phyloP scores from a whole-genome alignment of 1,140 invertebrate species.

The Zaprionus ornatus region DNA sequence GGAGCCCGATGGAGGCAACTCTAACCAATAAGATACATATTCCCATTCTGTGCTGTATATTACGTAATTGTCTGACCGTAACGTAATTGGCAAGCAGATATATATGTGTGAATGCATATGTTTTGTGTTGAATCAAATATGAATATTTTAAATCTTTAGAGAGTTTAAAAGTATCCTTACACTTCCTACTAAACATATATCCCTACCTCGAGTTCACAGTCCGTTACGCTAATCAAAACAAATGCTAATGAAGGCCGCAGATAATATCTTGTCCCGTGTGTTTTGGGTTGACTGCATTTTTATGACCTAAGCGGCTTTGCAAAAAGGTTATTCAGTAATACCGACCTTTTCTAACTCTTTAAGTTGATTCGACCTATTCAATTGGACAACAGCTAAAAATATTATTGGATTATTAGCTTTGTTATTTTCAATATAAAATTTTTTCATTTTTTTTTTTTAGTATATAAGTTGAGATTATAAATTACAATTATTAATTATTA shows the following conservation, averaged over 20 bases:
- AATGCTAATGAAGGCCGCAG: conserved; percentile 4
- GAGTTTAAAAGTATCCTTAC: neutral
- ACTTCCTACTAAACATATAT: neutral
- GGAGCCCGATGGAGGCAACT: neutral
- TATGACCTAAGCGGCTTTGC: conserved; percentile 57
- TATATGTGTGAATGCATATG: neutral
- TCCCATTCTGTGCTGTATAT: no score
- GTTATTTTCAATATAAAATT: neutral
- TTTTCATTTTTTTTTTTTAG: no score
- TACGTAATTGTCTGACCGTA: no score
- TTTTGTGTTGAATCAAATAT: neutral
- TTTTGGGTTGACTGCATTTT: conserved; percentile 46
- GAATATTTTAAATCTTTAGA: neutral
- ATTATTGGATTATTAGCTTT: no score
- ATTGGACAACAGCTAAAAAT: neutral
- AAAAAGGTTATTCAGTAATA: conserved; percentile 37
- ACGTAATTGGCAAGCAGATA: neutral
- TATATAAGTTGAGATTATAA: no score
- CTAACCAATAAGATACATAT: no score
- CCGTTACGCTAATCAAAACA: conserved; percentile 41
- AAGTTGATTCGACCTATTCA: neutral
- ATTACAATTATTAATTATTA: no score
- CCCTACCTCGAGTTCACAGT: conserved; percentile 3
- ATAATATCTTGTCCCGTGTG: neutral
- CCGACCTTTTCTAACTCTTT: neutral